Base-by-base conservation (phyloP, 1,140 invertebrate genomes). In the Drosophila fuyamai region DNA sequence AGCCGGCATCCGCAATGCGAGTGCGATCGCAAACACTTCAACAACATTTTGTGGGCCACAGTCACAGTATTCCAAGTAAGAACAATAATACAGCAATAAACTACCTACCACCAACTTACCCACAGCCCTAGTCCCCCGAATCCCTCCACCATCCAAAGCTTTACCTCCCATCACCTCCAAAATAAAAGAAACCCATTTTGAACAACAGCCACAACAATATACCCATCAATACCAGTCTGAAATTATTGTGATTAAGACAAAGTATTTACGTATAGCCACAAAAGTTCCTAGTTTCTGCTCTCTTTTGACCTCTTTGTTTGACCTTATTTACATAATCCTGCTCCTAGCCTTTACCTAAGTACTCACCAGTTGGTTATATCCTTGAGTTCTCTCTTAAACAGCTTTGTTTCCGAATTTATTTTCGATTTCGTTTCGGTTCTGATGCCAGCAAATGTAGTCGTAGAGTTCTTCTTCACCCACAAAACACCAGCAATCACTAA, bases 11-110 rank as follows among this genome's bases (percentile, higher is more conserved):
- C 96, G 92, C 94, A 96, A 93, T 98, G 98, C 94, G 95, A 96
- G 93, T 98, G 97, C 94, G 97, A 98, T 95, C 95, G 98, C 93
- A 98, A 98, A 95, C 97, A 98, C 95, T 98, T 98, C 96, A 98
- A 98, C 96, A 97, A 97, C 95, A 96, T 99, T 94, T 95, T 98
- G 79, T 98, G 97, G 97, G 97, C 97, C 75, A 98, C 97, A 78
- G 97, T 98, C 93, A 99, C 98, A 88, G 97, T 98, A 51, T 99
- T 99, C 93, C 98, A 98, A 97, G 98, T 98, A 96, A 95, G 95
- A 93, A 86, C 71, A 91, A 73, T 74, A 73, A 68, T 44, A 86
- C 77, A 78, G 66, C 72, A 70, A 78, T 70, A 79, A 53, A 60
- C 47, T 50, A 67, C 23, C 40, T 13, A 8, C 40, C 38, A 32